phyloP scores from a whole-genome alignment of 2,888 invertebrate genomes.

The Teleiodes luculella region DNA sequence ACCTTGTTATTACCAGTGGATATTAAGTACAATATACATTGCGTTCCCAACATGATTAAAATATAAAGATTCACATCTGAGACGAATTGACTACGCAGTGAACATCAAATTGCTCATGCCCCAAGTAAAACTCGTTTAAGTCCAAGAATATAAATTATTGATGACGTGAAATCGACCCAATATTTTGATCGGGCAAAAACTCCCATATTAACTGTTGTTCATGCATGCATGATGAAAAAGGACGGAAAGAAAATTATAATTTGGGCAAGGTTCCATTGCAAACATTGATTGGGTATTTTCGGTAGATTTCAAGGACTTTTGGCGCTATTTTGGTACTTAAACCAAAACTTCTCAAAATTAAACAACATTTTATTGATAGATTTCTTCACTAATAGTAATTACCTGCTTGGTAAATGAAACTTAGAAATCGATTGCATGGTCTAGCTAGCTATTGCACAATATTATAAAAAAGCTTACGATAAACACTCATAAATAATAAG shows the following conservation, averaged over 20 bases:
- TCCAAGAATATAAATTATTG: neutral
- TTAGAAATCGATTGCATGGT: too few species aligned
- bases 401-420: too few species aligned
- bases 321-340: too few species aligned
- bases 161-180: conserved; percentile 4
- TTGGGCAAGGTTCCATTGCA: neutral
- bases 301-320: neutral
- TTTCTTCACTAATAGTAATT: too few species aligned
- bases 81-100: too few species aligned
- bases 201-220: neutral
- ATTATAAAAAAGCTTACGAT: neutral
- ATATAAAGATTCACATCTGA: too few species aligned
- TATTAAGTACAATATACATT: too few species aligned
- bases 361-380: too few species aligned
- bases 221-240: neutral
- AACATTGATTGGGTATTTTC: neutral
- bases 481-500: neutral
- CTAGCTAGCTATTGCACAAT: too few species aligned
- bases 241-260: neutral
- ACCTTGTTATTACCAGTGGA: too few species aligned
- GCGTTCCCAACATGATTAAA: too few species aligned
- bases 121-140: neutral
- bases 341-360: too few species aligned
- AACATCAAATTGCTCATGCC: neutral
- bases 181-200: neutral